A percentile compares a stretch with the other conserved stretches of the same genome.
Conservation (phyloP, 2,113 vertebrate genomes). For the Solenodon paradoxus region DNA sequence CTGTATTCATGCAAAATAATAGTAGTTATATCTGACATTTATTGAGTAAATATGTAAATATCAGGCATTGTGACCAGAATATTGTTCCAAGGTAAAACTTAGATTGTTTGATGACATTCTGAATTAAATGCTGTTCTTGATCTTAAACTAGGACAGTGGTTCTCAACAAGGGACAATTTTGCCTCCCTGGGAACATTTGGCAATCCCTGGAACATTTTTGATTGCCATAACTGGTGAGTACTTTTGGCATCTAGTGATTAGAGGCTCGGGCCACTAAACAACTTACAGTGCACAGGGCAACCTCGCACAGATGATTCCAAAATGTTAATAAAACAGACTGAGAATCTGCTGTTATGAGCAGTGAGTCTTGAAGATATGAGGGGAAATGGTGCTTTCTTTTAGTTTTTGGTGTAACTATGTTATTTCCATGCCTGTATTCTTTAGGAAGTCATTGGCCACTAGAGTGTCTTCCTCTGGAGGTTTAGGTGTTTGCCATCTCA, state of each 20-base stretch:
- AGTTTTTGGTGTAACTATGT: not conserved
- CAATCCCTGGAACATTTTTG: not conserved
- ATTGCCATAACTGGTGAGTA: not conserved
- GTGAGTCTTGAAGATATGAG: not conserved
- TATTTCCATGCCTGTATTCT: not conserved
- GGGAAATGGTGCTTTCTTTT: not conserved
- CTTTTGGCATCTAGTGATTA: not conserved
- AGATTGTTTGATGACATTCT: not conserved
- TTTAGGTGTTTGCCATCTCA: not conserved
- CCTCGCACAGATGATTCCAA: not conserved
- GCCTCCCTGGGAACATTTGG: not conserved
- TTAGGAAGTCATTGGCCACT: not conserved
- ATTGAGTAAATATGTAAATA: not conserved
- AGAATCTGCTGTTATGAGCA: not conserved
- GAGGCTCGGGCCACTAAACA: not conserved
- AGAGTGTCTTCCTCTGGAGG: not conserved
- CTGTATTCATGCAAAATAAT: not conserved
- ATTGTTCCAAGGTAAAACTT: not conserved
- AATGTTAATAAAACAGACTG: not conserved
- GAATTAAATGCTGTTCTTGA: not conserved
- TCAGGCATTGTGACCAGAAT: not conserved
- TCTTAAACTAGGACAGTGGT: not conserved
- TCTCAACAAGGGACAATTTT: not conserved
- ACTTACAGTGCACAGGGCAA: too few species aligned
- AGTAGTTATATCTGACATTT: not conserved